Conservation (phyloP, 2,113 vertebrate genomes). For the Stegostoma tigrinum region DNA sequence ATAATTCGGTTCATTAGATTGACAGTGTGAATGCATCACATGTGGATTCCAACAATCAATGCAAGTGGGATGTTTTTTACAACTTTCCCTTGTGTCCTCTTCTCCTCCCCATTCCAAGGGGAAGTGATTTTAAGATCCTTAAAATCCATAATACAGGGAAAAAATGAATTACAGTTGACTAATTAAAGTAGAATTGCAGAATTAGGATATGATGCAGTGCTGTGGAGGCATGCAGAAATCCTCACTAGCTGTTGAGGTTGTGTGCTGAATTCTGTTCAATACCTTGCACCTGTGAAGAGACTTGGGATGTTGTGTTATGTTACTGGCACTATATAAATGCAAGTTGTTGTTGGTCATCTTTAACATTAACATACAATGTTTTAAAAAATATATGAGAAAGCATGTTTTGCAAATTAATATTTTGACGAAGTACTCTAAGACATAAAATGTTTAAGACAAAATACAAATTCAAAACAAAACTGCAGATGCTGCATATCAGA, state of each 20-base stretch:
- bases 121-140: slow-evolving; percentile 59
- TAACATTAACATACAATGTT: background rate
- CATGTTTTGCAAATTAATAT: background rate
- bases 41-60: slow-evolving; percentile 15
- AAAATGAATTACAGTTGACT: slow-evolving; percentile 70
- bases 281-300: background rate
- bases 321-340: background rate
- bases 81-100: slow-evolving; percentile 46
- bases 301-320: background rate
- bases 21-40: background rate
- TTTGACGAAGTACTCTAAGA: background rate
- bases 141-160: slow-evolving; percentile 66
- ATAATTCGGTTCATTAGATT: slow-evolving; percentile 29
- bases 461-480: no score
- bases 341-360: background rate
- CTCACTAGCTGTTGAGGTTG: slow-evolving; percentile 52
- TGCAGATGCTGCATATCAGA: no score
- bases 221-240: slow-evolving; percentile 64
- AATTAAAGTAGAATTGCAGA: slow-evolving; percentile 60
- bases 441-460: background rate
- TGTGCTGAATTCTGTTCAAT: slow-evolving; percentile 1
- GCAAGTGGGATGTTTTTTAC: slow-evolving; percentile 51
- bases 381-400: background rate
- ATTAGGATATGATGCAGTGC: slow-evolving; percentile 61
- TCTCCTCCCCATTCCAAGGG: slow-evolving; percentile 59